Base-by-base conservation (phyloP, 2,113 vertebrate genomes). In the Campylomormyrus tamandua region DNA sequence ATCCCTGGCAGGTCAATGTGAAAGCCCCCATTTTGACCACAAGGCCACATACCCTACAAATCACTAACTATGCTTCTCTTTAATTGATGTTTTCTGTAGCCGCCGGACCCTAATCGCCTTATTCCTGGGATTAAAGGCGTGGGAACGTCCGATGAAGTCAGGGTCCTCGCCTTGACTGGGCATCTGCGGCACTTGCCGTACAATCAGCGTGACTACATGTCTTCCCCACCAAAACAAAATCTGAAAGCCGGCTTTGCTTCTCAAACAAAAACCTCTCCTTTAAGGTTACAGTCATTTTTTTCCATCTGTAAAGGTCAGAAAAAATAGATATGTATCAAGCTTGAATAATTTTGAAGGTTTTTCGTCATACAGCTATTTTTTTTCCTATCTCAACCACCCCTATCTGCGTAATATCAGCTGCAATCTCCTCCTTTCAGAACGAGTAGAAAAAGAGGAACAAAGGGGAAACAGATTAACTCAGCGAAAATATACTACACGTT, bases 41-140 rank as follows among this genome's bases (percentile, higher is more conserved):
- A 92, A 94, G 95, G 95, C 91, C 17, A 90, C 92, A 90, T 92
- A 91, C 91, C 93, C 94, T 93, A 92, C 87, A 88, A 93, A 87
- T 93, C 85, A 53, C 90, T 91, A 92, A 93, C 92, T 91, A 92
- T 45, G 42, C 92, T 93, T 92, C 62, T 90, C 92, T 94, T 94
- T 95, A 96, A 95, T 95, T 95, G 94, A 94, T 91, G 93, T 95
- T 93, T 94, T 93, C 94, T 93, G 91, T 92, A 93, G 92, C 92
- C 83, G 84, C 24, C 92, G 92, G 93, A 95, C 92, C 93, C 94
- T 94, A 95, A 96, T 96, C 94, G 95, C 94, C 95, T 94, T 95
- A 92, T 95, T 95, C 93, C 89, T 74, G 92, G 92, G 94, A 95
- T 94, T 95, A 95, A 95, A 93, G 93, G 92, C 92, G 27, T 94